phyloP scores from a whole-genome alignment of 2,888 invertebrate genomes.

The Loripinus fragilis region DNA sequence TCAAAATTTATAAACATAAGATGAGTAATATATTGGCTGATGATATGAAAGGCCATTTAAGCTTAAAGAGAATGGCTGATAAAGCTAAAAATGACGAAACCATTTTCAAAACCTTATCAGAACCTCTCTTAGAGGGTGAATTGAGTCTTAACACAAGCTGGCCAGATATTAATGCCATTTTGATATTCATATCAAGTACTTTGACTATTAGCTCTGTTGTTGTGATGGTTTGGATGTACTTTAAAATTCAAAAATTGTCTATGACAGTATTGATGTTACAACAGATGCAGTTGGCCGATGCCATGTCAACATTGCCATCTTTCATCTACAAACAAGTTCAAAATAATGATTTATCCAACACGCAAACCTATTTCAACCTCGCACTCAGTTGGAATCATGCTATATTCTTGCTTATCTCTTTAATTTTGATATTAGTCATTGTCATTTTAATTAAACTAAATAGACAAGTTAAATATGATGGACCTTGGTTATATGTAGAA shows the following conservation, averaged over 20 bases:
- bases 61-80: conserved; percentile 16
- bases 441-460: not conserved
- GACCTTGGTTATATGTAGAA: conserved; percentile 1
- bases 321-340: conserved; percentile 20
- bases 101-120: conserved; percentile 16
- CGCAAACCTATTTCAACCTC: conserved; percentile 1
- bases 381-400: conserved; percentile 23
- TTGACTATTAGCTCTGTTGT: conserved; percentile 2
- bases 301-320: conserved; percentile 20
- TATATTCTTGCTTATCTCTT: not conserved
- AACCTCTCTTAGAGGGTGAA: conserved; percentile 29
- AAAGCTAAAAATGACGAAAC: conserved; percentile 14
- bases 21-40: conserved; percentile 12
- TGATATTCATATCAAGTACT: conserved; percentile 5
- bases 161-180: conserved; percentile 34
- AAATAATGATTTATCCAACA: not conserved
- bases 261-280: conserved; percentile 14
- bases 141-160: conserved; percentile 15
- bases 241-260: conserved; percentile 19
- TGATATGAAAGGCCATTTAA: conserved; percentile 18
- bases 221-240: conserved; percentile 6
- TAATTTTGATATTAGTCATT: conserved; percentile 18
- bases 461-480: not conserved
- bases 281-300: conserved; percentile 17
- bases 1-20: conserved; percentile 27